phyloP scores from a whole-genome alignment of 2,888 invertebrate species.

The Meteorus cinctellus region DNA sequence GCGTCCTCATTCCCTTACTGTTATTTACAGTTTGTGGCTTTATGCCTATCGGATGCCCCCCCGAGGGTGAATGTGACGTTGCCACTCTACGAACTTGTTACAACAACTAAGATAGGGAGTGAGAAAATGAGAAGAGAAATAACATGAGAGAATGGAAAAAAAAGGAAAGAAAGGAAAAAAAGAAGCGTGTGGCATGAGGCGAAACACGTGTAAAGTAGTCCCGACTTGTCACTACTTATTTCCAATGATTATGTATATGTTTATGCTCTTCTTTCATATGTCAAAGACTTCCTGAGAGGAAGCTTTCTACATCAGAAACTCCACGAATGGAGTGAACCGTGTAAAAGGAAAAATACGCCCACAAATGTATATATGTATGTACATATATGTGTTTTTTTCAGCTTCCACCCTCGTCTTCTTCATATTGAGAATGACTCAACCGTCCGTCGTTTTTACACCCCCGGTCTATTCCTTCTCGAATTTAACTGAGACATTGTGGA shows the following conservation, averaged over 20 bases:
- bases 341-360: not conserved
- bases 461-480: not conserved
- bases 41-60: slow-evolving; percentile 21
- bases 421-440: slow-evolving; percentile 33
- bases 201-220: slow-evolving; percentile 38
- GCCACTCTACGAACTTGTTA: slow-evolving; percentile 53
- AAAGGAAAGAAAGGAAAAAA: not conserved
- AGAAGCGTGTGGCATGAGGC: slow-evolving; percentile 19
- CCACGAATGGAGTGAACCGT: not conserved
- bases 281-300: not conserved
- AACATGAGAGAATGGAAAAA: not conserved
- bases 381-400: not conserved
- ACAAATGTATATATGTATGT: not conserved
- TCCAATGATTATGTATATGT: slow-evolving; percentile 14
- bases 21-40: not conserved
- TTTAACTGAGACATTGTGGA: no score
- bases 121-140: not conserved
- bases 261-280: slow-evolving; percentile 2
- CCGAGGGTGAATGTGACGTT: slow-evolving; percentile 48
- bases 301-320: not conserved
- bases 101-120: slow-evolving; percentile 35
- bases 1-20: slow-evolving; percentile 45
- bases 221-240: slow-evolving; percentile 13
- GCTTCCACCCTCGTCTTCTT: slow-evolving; percentile 24
- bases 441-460: slow-evolving; percentile 24